Conservation (phyloP, 1,140 invertebrate genomes). For the Drosophila ercepeae region DNA sequence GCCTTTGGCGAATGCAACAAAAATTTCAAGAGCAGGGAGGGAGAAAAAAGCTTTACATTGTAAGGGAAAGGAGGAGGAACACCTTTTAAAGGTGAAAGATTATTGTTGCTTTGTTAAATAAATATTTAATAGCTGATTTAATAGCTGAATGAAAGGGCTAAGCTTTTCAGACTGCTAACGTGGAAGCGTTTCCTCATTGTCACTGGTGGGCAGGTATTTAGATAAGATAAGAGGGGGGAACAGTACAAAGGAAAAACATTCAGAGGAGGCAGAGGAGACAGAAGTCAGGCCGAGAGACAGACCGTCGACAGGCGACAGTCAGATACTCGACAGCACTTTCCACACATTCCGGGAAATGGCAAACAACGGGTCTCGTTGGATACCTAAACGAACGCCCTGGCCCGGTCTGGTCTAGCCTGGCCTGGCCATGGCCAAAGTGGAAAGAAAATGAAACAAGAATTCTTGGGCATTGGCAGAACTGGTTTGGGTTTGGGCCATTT, state of each 20-base stretch:
- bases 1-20: conserved; percentile 19
- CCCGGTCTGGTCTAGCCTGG: too few species aligned
- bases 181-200: too few species aligned
- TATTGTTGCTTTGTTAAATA: not conserved
- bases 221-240: conserved; percentile 13
- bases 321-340: conserved; percentile 59
- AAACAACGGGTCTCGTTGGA: conserved; percentile 50
- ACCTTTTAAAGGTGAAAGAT: not conserved
- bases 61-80: conserved; percentile 15
- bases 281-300: not conserved
- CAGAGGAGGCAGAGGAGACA: conserved; percentile 31
- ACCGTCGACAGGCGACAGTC: too few species aligned
- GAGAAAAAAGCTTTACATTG: conserved; percentile 25
- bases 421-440: conserved; percentile 38
- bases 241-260: conserved; percentile 33
- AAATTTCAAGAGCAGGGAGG: conserved; percentile 34
- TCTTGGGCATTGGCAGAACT: conserved; percentile 72
- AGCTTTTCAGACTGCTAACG: not conserved
- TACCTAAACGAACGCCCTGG: conserved; percentile 49
- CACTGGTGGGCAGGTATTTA: conserved; percentile 21
- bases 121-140: too few species aligned
- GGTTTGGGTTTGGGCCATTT: conserved; percentile 66
- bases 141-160: too few species aligned
- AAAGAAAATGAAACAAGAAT: conserved; percentile 40
- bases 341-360: conserved; percentile 74